Base-by-base conservation (phyloP, 1,140 invertebrate species). In the Bombus vancouverensis region DNA sequence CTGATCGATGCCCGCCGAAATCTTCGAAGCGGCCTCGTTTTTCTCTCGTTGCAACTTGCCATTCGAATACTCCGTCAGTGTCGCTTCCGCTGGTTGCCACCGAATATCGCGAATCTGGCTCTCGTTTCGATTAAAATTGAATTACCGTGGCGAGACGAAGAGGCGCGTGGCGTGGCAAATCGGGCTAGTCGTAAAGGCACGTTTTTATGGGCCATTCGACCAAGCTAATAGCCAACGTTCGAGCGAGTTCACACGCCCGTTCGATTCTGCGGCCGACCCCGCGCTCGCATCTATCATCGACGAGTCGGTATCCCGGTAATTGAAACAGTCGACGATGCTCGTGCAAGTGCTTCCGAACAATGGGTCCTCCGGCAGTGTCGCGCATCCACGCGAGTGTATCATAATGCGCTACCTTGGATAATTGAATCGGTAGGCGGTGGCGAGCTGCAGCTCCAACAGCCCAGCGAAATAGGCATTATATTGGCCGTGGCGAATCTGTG, bases 371-470 rank as follows among this genome's bases (percentile, higher is more conserved):
- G 42, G 6, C 18, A 42, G 39, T 71, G 70, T 44, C 65, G 34
- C 76, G 75, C 25, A 76, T 87, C 65, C 15, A 70, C 74, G 77
- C 73, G 57, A 6, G 53, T 79, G 85, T 80, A 87, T 89, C 83
- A 77, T 93, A 93, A 94, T 92, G 91, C 90, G 85, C 42, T 93
- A 94, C 92, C 94, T 93, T 93, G 92, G 84, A 94, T 94, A 94
- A 94, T 94, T 93, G 93, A 92, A 94, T 93, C 92, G 90, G 83
- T 83, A 70, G 44, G 42, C 44, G 3, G 70, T 78, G 79, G 82
- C 57, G 84, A 77, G 71, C 68, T 44, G 57, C 74, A 39, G 39
- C 32, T 37, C 37, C 37, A 28, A 3, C 32, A 76, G 81, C 66
- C 70, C 39, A 85, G 44, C 53, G 34, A 91, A 92, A 94, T 90